Conservation (phyloP, 1,140 invertebrate genomes). For the Sitophilus oryzae region DNA sequence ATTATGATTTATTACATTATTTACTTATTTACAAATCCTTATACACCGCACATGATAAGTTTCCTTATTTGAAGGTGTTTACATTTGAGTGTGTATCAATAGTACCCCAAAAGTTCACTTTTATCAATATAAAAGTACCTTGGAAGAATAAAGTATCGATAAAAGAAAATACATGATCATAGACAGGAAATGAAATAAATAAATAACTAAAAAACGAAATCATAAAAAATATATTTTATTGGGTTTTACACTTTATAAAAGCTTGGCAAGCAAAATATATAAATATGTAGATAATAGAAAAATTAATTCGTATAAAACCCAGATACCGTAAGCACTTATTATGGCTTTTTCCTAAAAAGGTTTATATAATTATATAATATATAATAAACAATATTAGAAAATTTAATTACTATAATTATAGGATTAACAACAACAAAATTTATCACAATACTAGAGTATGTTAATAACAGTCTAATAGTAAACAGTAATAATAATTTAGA, state of each 20-base stretch:
- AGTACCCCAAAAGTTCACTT: slow-evolving; percentile 15
- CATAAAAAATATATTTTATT: slow-evolving; percentile 16
- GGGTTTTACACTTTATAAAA: slow-evolving; percentile 18
- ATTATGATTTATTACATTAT: slow-evolving; percentile 15
- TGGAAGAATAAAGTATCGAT: slow-evolving; percentile 2
- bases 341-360: slow-evolving; percentile 5
- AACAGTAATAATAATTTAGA: slow-evolving; percentile 1
- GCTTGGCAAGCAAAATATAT: slow-evolving; percentile 13
- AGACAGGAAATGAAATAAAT: slow-evolving; percentile 24
- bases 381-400: slow-evolving; percentile 19
- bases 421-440: slow-evolving; percentile 24
- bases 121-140: slow-evolving; percentile 15
- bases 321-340: slow-evolving; percentile 20
- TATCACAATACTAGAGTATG: slow-evolving; percentile 38
- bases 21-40: slow-evolving; percentile 22
- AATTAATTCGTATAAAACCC: slow-evolving; percentile 27
- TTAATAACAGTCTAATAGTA: slow-evolving; percentile 26
- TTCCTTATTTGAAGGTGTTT: slow-evolving; percentile 20
- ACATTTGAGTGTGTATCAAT: slow-evolving; percentile 3
- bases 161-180: background rate
- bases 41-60: slow-evolving; percentile 14
- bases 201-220: slow-evolving; percentile 17
- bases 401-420: slow-evolving; percentile 14
- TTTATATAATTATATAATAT: background rate
- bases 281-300: background rate